phyloP scores from a whole-genome alignment of 2,797 vertebrate genomes.

The Xyrichtys novacula region DNA sequence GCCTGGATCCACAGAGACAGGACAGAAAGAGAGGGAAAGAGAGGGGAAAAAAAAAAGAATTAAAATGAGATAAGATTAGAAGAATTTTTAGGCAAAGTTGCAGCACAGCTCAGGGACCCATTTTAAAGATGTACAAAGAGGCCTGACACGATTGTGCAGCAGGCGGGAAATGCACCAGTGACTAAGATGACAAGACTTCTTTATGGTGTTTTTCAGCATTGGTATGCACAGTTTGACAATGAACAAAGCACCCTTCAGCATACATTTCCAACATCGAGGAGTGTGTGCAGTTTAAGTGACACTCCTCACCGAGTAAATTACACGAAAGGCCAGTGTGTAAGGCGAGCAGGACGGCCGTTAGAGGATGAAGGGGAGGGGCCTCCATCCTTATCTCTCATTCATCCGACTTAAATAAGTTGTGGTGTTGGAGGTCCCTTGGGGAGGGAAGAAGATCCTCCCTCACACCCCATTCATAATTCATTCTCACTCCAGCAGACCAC shows the following conservation, averaged over 20 bases:
- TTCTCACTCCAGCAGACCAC: conserved; percentile 79
- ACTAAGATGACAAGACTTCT: conserved; percentile 79
- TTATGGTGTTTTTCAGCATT: conserved; percentile 74
- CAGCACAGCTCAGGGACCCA: conserved; percentile 76
- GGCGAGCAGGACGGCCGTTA: conserved; percentile 39
- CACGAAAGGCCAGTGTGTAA: conserved; percentile 67
- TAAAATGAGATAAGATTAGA: conserved; percentile 61
- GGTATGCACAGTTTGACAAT: conserved; percentile 78
- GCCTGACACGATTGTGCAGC: conserved; percentile 65
- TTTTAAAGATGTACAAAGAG: conserved; percentile 81
- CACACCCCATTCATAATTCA: conserved; percentile 87
- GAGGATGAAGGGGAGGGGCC: neutral
- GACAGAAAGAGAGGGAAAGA: conserved; percentile 21
- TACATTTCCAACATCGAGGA: conserved; percentile 66
- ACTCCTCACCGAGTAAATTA: conserved; percentile 69
- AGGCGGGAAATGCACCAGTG: conserved; percentile 77
- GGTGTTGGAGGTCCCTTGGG: conserved; percentile 76
- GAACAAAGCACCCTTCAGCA: conserved; percentile 81
- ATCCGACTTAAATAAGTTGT: conserved; percentile 83
- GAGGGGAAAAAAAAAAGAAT: conserved; percentile 54
- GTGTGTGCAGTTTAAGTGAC: conserved; percentile 63
- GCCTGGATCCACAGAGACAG: conserved; percentile 84
- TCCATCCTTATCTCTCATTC: conserved; percentile 75
- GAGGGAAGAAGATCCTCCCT: conserved; percentile 73
- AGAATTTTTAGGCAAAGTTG: conserved; percentile 77